Evolutionary conservation across 2,113 vertebrate genomes (phyloP), one percentile per base, ranked within the genome.

Genomic region (Paradoxurus hermaphroditus): DNA sequence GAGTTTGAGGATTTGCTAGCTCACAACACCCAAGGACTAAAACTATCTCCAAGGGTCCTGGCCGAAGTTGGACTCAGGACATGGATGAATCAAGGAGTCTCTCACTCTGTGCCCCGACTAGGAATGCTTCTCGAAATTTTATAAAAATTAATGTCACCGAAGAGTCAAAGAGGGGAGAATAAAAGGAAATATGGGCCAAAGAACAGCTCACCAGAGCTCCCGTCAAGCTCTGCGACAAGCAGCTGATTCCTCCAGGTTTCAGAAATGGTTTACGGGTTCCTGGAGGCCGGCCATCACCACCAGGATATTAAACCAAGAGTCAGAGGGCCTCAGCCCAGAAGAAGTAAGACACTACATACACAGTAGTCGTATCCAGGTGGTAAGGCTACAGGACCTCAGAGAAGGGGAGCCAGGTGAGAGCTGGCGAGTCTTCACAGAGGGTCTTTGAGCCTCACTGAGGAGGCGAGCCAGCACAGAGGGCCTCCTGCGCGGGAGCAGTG

Each of bases 311-410:
- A 77, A 10, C 13, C 34, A 39, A 77, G 65, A 73, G 23, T 49
- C 85, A 70, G 81, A n/a, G 31, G 8, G n/a, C 44, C 14, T 46
- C 27, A 49, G 9, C 16, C 9, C 15, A 10, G 14, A 19, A 81
- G 27, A 18, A 25, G 46, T 18, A 29, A 49, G 4, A 8, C 16
- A 3, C 4, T 41, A 39, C 29, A 18, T 14, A 11, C 10, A 21
- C 4, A 5, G 9, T 0, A 5, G 2, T n/a, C 3, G 2, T 3
- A 0, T 67, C 39, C 36, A 59, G 34, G 63, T 27, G 68, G 25
- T 11, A 27, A 8, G 27, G 19, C n/a, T 31, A 15, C 36, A 63
- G 87, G n/a, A 4, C 44, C 73, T 62, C 8, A 14, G 72, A 93
- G 21, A 18, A 78, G 34, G 2, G 72, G 15, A 34, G 11, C 10